A percentile compares a stretch with the other conserved stretches of the same genome.
phyloP scores from a whole-genome alignment of 2,888 invertebrate species.

The Drosophila aldrichi region DNA sequence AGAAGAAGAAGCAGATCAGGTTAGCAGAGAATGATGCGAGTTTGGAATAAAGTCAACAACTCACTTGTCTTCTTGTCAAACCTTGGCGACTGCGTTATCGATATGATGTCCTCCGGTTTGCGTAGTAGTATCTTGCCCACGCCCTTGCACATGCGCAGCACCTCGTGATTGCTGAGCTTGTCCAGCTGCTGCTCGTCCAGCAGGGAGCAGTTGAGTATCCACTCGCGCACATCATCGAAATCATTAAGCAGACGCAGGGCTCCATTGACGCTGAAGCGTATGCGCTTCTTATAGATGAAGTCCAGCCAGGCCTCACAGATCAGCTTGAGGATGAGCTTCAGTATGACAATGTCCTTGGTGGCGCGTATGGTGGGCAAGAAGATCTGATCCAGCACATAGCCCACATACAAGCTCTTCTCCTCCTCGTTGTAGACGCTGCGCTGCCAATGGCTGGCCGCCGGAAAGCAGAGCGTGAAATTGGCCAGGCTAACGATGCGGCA shows the following conservation, averaged over 20 bases:
- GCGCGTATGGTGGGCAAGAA: constrained; percentile 91
- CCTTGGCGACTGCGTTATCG: constrained; percentile 87
- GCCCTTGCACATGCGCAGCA: constrained; percentile 91
- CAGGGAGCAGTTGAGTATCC: constrained; percentile 89
- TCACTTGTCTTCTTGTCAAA: constrained; percentile 73
- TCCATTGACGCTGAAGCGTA: constrained; percentile 93
- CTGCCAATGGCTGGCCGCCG: constrained; percentile 89
- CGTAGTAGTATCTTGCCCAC: constrained; percentile 92
- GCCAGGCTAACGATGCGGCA: constrained; percentile 92
- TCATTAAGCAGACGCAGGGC: constrained; percentile 92
- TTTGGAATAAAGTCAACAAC: constrained; percentile 15
- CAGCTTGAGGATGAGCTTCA: constrained; percentile 92
- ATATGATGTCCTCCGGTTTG: constrained; percentile 93
- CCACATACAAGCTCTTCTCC: constrained; percentile 88
- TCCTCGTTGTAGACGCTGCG: constrained; percentile 76
- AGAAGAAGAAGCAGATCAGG: constrained; percentile 66
- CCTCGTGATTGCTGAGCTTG: constrained; percentile 86
- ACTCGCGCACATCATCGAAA: constrained; percentile 91
- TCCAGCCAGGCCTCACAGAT: constrained; percentile 95
- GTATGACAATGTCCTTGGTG: constrained; percentile 90
- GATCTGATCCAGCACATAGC: constrained; percentile 90
- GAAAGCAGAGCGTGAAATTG: constrained; percentile 93
- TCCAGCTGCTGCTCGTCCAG: constrained; percentile 86
- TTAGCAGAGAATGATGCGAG: not conserved
- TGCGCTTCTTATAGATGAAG: constrained; percentile 92